Evolutionary conservation across 2,797 vertebrate species (phyloP).

Genomic region (Tympanoctomys barrerae): DNA sequence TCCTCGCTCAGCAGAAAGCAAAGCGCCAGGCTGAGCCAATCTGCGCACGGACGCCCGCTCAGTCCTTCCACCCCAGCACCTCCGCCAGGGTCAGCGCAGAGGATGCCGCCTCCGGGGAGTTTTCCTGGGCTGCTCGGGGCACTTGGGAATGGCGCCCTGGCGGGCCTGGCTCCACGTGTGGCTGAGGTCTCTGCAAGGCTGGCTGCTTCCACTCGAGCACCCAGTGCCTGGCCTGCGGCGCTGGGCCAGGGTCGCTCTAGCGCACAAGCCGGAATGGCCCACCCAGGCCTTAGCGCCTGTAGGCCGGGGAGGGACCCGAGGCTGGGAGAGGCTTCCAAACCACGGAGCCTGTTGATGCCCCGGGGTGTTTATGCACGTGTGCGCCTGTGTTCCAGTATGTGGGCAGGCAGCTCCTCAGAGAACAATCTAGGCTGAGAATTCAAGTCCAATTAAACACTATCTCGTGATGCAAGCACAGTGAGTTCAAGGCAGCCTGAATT

Average conservation of each 20-base stretch:
- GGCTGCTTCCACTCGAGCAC: not conserved
- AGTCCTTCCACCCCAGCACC: not conserved
- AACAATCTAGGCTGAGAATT: not conserved
- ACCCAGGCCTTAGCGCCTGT: not conserved
- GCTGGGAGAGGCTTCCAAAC: not conserved
- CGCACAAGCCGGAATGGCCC: not conserved
- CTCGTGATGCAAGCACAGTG: not conserved
- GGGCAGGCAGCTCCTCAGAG: not conserved
- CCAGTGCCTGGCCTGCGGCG: too few species aligned
- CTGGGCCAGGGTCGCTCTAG: not conserved
- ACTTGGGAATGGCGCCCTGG: not conserved
- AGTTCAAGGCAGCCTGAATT: not conserved
- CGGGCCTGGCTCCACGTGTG: accelerated
- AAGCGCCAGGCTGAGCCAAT: not conserved
- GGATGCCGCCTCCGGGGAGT: not conserved
- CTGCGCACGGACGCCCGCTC: not conserved
- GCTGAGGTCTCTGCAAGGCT: not conserved
- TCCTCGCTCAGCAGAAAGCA: not conserved
- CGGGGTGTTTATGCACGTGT: not conserved
- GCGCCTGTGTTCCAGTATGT: not conserved
- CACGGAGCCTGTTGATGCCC: not conserved
- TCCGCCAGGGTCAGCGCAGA: not conserved
- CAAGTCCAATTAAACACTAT: not conserved
- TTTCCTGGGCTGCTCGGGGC: not conserved
- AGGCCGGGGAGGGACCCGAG: not conserved